Evolutionary conservation across 1,140 invertebrate species (phyloP).

Genomic region (Ceratoteleas bidentatus): DNA sequence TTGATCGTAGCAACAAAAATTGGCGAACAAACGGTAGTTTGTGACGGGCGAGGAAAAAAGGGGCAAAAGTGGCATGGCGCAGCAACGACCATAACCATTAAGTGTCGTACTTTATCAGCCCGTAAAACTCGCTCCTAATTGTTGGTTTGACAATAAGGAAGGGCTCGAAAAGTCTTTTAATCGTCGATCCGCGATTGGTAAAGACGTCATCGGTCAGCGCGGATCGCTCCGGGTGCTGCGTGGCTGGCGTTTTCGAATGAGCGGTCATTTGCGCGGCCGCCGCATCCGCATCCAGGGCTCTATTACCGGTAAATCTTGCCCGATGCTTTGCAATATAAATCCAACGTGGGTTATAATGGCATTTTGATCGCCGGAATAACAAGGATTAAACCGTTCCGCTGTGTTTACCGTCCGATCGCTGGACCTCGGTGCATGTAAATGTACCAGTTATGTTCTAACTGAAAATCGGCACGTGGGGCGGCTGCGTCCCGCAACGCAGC

Average conservation of each 20-base stretch:
- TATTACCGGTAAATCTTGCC: slow-evolving; percentile 74
- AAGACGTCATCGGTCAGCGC: slow-evolving; percentile 56
- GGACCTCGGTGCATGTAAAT: slow-evolving; percentile 29
- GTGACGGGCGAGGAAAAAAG: not conserved
- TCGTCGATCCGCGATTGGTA: slow-evolving; percentile 48
- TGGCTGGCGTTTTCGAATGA: slow-evolving; percentile 76
- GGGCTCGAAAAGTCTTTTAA: slow-evolving; percentile 41
- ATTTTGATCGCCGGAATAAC: slow-evolving; percentile 71
- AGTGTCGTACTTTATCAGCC: slow-evolving; percentile 45
- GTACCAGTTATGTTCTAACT: slow-evolving; percentile 39
- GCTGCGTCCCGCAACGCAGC: too few species aligned
- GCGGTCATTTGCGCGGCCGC: slow-evolving; percentile 71
- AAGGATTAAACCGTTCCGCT: slow-evolving; percentile 75
- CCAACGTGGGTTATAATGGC: slow-evolving; percentile 65
- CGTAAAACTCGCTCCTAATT: slow-evolving; percentile 44
- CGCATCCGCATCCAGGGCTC: slow-evolving; percentile 68
- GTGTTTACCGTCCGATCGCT: slow-evolving; percentile 49
- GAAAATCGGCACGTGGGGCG: slow-evolving; percentile 32
- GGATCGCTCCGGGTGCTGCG: slow-evolving; percentile 34
- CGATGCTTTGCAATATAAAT: slow-evolving; percentile 68
- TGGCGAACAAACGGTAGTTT: slow-evolving; percentile 4
- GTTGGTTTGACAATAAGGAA: slow-evolving; percentile 32
- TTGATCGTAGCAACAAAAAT: not conserved
- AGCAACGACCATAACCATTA: slow-evolving; percentile 40
- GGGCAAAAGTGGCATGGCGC: slow-evolving; percentile 6